Base-by-base conservation (phyloP, 2,113 vertebrate genomes). In the Ivindomyrus marchei region DNA sequence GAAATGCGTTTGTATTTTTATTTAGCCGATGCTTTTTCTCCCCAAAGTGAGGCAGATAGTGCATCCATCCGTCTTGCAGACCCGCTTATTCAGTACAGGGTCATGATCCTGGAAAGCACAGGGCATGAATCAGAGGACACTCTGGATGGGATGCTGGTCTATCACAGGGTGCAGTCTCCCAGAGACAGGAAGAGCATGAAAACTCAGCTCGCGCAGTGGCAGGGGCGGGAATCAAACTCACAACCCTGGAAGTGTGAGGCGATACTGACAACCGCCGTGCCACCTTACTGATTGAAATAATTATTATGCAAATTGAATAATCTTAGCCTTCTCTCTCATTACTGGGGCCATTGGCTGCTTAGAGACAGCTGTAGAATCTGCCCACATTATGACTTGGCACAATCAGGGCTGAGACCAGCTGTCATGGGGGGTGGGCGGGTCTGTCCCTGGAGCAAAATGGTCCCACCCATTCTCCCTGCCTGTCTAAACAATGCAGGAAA, bases 281-380 rank as follows among this genome's bases (percentile, higher is more conserved):
- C 74, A 80, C 74, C 15, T 13, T 80, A 36, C 74, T 80, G 74
- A 80, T 42, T 80, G 74, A 80, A 80, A 80, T 80, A 42, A 80
- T 80, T 80, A 21, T 80, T 80, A 80, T 80, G 74, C 74, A 80
- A 19, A 80, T 80, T 80, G 74, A 42, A 80, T 80, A 39, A 80
- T 80, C 74, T 80, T 80, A 42, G 74, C 36, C 74, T 42, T 42
- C 74, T 80, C 74, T 80, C 74, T 80, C 36, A 39, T 80, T 42
- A 80, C 31, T 19, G 36, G 5, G 74, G 74, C 36, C n/a, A 27
- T 80, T 80, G 31, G 74, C 36, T 39, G 36, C 74, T 80, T 80
- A 19, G n/a, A 80, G 74, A 80, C 74, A 42, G 74, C 74, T 80
- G 74, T 17, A 80, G 15, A 80, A 42, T 80, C 74, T 80, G 74